phyloP scores from a whole-genome alignment of 2,113 vertebrate species.

The Anseranas semipalmata region DNA sequence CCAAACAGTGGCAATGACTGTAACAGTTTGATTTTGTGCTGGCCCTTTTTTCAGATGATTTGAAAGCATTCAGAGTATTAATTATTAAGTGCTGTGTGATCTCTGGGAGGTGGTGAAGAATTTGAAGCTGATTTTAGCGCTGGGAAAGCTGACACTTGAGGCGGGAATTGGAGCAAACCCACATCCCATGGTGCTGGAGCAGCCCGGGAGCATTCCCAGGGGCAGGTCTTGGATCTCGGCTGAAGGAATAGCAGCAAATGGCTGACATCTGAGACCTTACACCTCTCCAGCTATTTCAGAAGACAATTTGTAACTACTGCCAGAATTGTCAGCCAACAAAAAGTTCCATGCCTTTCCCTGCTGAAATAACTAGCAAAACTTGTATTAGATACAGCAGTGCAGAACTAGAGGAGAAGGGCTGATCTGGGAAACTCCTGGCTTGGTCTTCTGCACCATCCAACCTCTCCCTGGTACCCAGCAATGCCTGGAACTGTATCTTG shows the following conservation, averaged over 20 bases:
- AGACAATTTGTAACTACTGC: constrained; percentile 36
- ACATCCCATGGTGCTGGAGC: background rate
- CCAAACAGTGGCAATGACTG: background rate
- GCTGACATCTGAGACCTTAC: background rate
- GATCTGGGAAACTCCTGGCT: background rate
- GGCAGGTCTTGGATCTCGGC: background rate
- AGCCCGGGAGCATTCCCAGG: background rate
- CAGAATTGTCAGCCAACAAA: constrained; percentile 8
- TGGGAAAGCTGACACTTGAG: background rate
- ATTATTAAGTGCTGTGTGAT: background rate
- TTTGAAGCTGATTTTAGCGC: background rate
- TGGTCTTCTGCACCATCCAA: background rate
- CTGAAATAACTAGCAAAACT: constrained; percentile 3
- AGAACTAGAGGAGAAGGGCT: background rate
- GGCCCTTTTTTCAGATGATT: background rate
- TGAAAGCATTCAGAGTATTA: background rate
- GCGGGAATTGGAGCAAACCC: background rate
- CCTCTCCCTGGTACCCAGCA: background rate
- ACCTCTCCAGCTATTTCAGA: constrained; percentile 38
- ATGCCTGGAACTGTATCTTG: background rate
- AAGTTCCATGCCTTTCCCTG: background rate
- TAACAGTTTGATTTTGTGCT: background rate
- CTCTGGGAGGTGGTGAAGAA: background rate
- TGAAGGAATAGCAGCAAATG: background rate
- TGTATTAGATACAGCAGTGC: background rate